phyloP scores from a whole-genome alignment of 2,113 vertebrate genomes.

The Tychaedon coryphoeus region DNA sequence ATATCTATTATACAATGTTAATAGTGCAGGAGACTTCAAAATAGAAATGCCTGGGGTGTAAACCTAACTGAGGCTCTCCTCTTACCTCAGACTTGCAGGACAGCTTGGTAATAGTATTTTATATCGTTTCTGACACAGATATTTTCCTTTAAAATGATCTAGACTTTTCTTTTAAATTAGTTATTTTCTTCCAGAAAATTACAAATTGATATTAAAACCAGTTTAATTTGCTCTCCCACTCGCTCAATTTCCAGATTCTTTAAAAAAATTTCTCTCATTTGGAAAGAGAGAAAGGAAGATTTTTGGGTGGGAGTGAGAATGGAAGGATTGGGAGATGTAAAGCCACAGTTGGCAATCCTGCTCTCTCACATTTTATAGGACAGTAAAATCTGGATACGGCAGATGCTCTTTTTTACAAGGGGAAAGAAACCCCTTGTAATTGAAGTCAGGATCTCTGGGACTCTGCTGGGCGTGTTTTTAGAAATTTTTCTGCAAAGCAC shows the following conservation, averaged over 20 bases:
- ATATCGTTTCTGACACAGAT: not conserved
- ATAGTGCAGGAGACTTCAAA: not conserved
- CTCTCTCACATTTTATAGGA: conserved; percentile 10
- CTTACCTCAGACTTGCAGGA: not conserved
- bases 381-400: conserved; percentile 29
- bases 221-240: not conserved
- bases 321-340: not conserved
- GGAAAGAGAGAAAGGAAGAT: not conserved
- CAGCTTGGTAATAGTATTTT: not conserved
- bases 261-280: not conserved
- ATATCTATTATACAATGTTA: not conserved
- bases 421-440: not conserved
- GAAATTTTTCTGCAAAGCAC: conserved; percentile 22
- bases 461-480: conserved; percentile 19
- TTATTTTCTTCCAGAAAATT: not conserved
- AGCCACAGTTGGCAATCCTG: not conserved
- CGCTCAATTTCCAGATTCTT: not conserved
- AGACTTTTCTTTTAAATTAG: not conserved
- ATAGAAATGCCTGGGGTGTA: not conserved
- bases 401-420: conserved; percentile 45
- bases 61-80: not conserved
- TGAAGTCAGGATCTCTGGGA: conserved; percentile 23
- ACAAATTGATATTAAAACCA: not conserved
- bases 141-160: not conserved
- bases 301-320: not conserved